Percentiles rank a stretch among this genome's conserved stretches.
Conservation (phyloP, 2,113 vertebrate genomes). For the Microcebus murinus region DNA sequence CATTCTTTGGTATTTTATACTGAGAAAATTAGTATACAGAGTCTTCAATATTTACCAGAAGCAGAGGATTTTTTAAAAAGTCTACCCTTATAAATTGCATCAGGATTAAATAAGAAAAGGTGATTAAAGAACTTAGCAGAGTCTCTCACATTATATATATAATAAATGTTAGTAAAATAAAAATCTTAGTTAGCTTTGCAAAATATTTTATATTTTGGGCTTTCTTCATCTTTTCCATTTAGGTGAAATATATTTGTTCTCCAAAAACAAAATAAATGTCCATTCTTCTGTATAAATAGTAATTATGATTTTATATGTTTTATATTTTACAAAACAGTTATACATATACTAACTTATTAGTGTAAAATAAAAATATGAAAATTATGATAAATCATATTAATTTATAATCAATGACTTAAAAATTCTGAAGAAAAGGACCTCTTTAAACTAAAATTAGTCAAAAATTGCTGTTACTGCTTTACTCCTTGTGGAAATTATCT, state of each 20-base stretch:
- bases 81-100: background rate
- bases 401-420: background rate
- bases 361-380: background rate
- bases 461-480: background rate
- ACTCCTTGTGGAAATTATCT: slow-evolving; percentile 5
- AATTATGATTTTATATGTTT: background rate
- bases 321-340: background rate
- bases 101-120: background rate
- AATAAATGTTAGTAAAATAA: slow-evolving; percentile 14
- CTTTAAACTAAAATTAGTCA: background rate
- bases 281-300: background rate
- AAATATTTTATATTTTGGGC: background rate
- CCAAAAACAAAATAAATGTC: background rate
- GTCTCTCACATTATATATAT: background rate
- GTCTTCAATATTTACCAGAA: background rate
- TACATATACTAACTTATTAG: background rate
- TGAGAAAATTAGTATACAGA: background rate
- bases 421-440: background rate
- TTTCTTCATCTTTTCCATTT: background rate
- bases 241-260: slow-evolving; percentile 2
- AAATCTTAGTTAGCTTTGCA: background rate
- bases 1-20: background rate
- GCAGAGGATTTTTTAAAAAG: background rate
- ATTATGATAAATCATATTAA: background rate
- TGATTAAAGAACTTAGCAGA: background rate